Base-by-base conservation (phyloP, 2,113 vertebrate species). In the Pachypanchax playfairii region DNA sequence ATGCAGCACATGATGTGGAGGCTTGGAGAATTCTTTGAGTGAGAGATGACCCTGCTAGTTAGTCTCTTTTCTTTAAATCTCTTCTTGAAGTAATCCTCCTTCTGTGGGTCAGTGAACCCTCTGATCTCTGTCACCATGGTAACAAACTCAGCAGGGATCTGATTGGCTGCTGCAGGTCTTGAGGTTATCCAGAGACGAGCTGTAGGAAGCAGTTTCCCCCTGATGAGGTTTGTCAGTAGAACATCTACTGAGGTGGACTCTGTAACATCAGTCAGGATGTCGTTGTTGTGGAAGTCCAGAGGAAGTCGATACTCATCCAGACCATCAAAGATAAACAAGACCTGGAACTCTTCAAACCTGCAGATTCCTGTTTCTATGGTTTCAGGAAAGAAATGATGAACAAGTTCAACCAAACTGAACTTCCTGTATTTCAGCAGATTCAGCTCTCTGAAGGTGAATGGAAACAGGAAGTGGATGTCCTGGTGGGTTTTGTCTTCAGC, bases 1-100 rank as follows among this genome's bases (percentile, higher is more conserved):
- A 56, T 56, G 53, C 42, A 24, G 21, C 53, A 56, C 53, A 56
- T 56, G 36, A 56, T 41, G 39, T 42, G 38, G 24, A 56, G 54
- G 36, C 24, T 56, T 9, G 11, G 36, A 1, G 48, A 50, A 1
- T 8, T 31, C 48, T 50, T 29, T 7, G 31, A 12, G 48, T 50
- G 28, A n/a, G 48, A 50, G 26, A 50, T 6, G 10, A 50, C 2
- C 28, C 7, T 26, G n/a, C 2, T 31, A 2, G 48, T 0, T 33
- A 35, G 33, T 57, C 2, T 38, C 17, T 20, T 17, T 1, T 41
- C 24, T 5, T 1, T 13, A 18, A 56, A 56, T 6, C 25, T 56
- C 25, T 56, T 56, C 8, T 25, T 41, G 54, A 56, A 56, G 15
- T 56, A 56, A 3, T 56, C 36, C 36, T 56, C 54, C 25, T 42